phyloP scores from a whole-genome alignment of 2,113 vertebrate genomes.

The Rallus limicola region DNA sequence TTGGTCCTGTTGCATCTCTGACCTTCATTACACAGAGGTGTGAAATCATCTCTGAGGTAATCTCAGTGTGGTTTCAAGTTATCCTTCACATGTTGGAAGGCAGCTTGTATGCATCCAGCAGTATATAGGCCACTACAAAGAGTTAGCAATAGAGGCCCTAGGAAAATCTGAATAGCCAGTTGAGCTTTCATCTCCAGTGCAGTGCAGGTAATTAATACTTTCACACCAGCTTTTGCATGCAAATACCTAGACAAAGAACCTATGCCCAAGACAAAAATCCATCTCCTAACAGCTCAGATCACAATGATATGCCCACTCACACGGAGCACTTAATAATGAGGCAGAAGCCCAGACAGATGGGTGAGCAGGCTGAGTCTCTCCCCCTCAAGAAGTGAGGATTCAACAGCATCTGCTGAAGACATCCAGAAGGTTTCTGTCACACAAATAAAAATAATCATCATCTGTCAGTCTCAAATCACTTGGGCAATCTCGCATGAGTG shows the following conservation, averaged over 20 bases:
- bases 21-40: neutral
- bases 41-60: neutral
- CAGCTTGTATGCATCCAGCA: neutral
- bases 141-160: neutral
- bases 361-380: conserved; percentile 19
- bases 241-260: neutral
- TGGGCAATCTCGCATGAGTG: neutral
- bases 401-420: conserved; percentile 38
- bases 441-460: conserved; percentile 34
- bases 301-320: neutral
- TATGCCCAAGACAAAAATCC: neutral
- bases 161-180: neutral
- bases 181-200: neutral
- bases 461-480: neutral
- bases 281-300: neutral
- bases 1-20: neutral
- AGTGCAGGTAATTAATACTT: neutral
- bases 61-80: neutral
- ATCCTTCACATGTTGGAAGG: neutral
- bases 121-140: neutral
- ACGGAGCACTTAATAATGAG: neutral
- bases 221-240: neutral
- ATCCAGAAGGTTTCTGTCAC: conserved; percentile 51
- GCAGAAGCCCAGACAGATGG: conserved; percentile 49
- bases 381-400: neutral